Base-by-base conservation (phyloP, 2,888 invertebrate species). In the Antheraea yamamai region DNA sequence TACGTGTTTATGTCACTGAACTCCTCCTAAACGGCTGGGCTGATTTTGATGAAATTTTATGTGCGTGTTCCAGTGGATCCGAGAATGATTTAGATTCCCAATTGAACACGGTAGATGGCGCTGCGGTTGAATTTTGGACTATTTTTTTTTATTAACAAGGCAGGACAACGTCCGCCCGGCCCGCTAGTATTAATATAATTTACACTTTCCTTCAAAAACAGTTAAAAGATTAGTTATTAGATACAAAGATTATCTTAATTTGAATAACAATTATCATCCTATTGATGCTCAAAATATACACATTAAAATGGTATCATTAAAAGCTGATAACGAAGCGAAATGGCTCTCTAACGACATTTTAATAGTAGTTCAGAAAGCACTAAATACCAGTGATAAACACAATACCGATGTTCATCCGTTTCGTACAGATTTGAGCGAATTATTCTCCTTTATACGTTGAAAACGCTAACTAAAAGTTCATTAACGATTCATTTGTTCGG, bases 271-370 rank as follows among this genome's bases (percentile, higher is more conserved):
- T 66, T 66, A 30, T 66, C 16, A 66, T 66, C 6, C 64, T 66
- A 66, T 66, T 4, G 26, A 66, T 66, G 26, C 26, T 30, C 16
- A 30, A 66, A 30, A 30, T 30, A 26, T 26, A 30, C n/a, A 39
- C 70, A 70, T 20, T 39, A 39, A 39, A 70, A n/a, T 70, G 77
- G 78, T 70, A 79, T 76, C 82, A 82, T 83, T 81, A 82, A 79
- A 79, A 77, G 79, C 73, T 81, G 88, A 88, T 90, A 89, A 66
- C 64, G 26, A 84, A 85, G 79, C 81, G 78, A 86, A 88, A 87
- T 86, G 87, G 85, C 78, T 79, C 77, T 78, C 81, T 90, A 90
- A 90, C 86, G 89, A 84, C 84, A 83, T 85, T 90, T 90, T 89
- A 88, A 90, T 89, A 88, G 88, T 84, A 82, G 79, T 81, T 79